Evolutionary conservation across 2,797 vertebrate species (phyloP).

Genomic region (Xenopus petersii): DNA sequence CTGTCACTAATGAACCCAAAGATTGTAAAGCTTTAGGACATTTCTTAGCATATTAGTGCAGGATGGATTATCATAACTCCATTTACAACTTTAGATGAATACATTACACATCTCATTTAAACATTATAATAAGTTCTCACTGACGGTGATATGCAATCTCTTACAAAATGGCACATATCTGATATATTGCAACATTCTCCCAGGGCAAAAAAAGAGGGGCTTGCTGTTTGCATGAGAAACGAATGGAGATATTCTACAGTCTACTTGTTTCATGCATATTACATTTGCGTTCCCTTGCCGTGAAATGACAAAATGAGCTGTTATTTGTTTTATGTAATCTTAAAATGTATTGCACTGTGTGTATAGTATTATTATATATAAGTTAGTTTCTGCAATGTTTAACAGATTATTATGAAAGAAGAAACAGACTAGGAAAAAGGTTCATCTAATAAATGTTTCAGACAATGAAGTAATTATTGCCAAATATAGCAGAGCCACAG

Average conservation of each 20-base stretch:
- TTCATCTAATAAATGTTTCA: no score
- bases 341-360: no score
- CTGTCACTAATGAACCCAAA: constrained; percentile 44
- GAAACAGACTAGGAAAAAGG: no score
- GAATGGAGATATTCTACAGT: constrained; percentile 27
- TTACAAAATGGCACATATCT: constrained; percentile 46
- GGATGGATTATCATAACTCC: constrained; percentile 48
- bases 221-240: constrained; percentile 35
- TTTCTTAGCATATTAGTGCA: constrained; percentile 47
- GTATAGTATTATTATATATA: no score
- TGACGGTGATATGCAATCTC: constrained; percentile 38
- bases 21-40: constrained; percentile 44
- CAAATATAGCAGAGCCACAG: no score
- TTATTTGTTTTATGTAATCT: not conserved
- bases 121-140: constrained; percentile 42
- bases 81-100: constrained; percentile 49
- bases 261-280: constrained; percentile 14
- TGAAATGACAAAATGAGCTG: no score
- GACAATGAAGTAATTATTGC: no score
- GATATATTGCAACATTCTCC: constrained; percentile 37
- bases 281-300: not conserved
- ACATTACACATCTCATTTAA: constrained; percentile 49
- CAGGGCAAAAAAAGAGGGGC: constrained; percentile 26
- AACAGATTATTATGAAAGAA: no score
- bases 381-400: no score